Conservation (phyloP, 2,888 invertebrate genomes). For the Himalopsyche kuldschensis region DNA sequence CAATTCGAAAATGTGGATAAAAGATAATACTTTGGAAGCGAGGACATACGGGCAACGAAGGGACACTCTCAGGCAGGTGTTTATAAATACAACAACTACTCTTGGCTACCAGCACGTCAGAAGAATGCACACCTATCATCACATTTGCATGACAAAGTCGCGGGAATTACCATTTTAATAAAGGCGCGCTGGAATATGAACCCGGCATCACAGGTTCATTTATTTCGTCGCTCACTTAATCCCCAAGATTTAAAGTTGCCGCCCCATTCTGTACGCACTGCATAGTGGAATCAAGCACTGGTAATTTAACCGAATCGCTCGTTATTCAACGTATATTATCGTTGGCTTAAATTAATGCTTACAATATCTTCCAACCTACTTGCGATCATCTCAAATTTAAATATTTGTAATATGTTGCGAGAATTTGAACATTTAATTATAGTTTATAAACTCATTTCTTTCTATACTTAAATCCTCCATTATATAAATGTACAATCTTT, state of each 20-base stretch:
- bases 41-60: background rate
- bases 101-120: background rate
- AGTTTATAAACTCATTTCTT: no score
- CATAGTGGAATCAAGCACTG: background rate
- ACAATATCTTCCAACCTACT: no score
- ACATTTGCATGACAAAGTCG: constrained; percentile 36
- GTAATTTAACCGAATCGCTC: background rate
- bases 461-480: no score
- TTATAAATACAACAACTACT: constrained; percentile 4
- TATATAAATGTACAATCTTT: no score
- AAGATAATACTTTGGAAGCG: background rate
- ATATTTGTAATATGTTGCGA: no score
- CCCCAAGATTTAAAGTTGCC: constrained; percentile 1
- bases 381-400: no score
- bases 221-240: constrained; percentile 9
- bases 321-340: no score
- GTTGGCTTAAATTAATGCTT: no score
- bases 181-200: constrained; percentile 1
- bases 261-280: background rate
- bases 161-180: constrained; percentile 35
- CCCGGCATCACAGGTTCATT: constrained; percentile 19
- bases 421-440: no score
- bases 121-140: constrained; percentile 15
- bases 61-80: constrained; percentile 9
- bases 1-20: background rate